Conservation (phyloP, 2,797 vertebrate species). For the Myotis findleyi region DNA sequence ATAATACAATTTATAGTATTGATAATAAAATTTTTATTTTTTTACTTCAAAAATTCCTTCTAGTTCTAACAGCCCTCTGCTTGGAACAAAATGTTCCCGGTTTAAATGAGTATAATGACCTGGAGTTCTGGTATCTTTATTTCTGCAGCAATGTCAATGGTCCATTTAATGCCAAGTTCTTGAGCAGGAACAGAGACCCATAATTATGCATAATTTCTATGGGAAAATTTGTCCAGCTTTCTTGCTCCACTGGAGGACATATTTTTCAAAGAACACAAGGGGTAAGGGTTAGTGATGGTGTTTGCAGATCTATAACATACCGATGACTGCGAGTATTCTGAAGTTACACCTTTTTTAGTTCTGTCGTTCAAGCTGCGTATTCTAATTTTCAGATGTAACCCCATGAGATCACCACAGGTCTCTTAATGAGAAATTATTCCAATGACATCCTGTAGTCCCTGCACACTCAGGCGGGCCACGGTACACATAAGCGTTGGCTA, state of each 20-base stretch:
- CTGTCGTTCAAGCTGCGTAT: background rate
- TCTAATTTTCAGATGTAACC: background rate
- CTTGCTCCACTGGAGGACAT: background rate
- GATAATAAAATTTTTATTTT: background rate
- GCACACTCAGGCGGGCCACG: background rate
- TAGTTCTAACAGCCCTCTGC: background rate
- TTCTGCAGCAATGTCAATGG: background rate
- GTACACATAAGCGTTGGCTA: background rate
- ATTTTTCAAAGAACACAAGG: background rate
- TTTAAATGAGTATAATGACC: background rate
- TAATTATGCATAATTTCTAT: conserved; percentile 23
- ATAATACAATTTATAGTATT: background rate
- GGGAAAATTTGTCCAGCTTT: background rate
- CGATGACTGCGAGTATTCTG: background rate
- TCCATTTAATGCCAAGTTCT: conserved; percentile 13
- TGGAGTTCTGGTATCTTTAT: background rate
- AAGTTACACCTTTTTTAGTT: background rate
- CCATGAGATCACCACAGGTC: background rate
- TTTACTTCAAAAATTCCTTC: background rate
- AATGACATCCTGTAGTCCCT: background rate
- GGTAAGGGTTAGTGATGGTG: background rate
- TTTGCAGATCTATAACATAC: background rate
- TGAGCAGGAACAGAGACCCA: conserved; percentile 20
- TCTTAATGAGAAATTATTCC: background rate
- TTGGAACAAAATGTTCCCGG: background rate